These are phyloP conservation scores for Ectemnius continuus DNA, from an alignment of 2,888 invertebrate genomes.

Conservation along the genomic window DNA sequence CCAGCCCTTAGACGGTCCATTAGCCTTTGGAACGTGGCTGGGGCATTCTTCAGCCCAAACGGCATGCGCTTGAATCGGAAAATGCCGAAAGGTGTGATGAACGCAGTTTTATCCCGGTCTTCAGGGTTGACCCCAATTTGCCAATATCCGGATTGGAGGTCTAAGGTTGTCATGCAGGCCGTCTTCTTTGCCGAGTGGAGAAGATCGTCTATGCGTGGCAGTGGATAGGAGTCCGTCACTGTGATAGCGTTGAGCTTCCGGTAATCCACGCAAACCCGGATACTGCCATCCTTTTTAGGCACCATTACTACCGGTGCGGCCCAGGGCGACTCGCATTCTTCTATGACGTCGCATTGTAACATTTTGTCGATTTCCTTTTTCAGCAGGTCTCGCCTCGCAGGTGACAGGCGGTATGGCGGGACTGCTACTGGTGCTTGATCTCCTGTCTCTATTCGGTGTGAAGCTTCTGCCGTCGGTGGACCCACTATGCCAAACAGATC, in stretches of 20 bases:
- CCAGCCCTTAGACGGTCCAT: conserved; percentile 6
- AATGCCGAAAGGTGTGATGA: background rate
- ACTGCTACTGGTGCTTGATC: background rate
- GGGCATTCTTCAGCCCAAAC: background rate
- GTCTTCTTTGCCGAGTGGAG: background rate
- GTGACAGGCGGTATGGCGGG: background rate
- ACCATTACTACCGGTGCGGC: background rate
- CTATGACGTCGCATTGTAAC: background rate
- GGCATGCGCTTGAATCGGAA: background rate
- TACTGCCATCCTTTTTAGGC: background rate
- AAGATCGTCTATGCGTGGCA: background rate
- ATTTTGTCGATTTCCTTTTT: background rate
- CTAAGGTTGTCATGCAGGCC: background rate
- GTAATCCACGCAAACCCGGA: background rate
- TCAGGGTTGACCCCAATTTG: background rate
- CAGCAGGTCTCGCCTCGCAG: background rate
- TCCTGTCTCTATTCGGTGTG: background rate
- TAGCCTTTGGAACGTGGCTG: background rate
- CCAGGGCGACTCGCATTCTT: background rate
- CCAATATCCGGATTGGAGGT: background rate
- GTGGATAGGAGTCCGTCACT: background rate
- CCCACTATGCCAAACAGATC: conserved; percentile 6
- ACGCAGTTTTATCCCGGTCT: conserved; percentile 8
- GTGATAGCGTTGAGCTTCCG: background rate
- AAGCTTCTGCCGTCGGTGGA: background rate